Evolutionary conservation across 2,888 invertebrate species (phyloP), one percentile per base, ranked within the genome.

Genomic region (Drosophila seclusa): DNA sequence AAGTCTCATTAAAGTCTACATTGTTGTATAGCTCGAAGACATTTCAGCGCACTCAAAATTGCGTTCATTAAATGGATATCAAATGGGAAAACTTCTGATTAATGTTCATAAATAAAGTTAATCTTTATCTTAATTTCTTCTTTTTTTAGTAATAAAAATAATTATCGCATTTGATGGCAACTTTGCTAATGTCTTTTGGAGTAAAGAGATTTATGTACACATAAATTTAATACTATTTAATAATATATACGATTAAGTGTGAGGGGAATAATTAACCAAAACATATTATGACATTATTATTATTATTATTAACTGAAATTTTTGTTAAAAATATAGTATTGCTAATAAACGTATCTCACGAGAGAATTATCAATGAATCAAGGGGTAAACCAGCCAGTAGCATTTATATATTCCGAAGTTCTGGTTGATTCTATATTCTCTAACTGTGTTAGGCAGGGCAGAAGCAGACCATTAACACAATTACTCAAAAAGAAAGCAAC

Each of bases 1-100:
- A 76, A 59, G 45, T 42, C 38, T 42, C 49, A 73, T 68, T 63
- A 74, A 62, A 38, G 42, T 42, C 45, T 27, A 57, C 62, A 60
- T 52, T 76, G 55, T 63, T 32, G 34, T 13, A 3, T 13, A 24
- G 18, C 16, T 29, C 38, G 49, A 34, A 27, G 40, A 34, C 18
- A 18, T 24, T 34, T 40, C 49, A 45, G 55, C 21, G 61, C 32
- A 57, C 59, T 63, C 40, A 55, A 68, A 60, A 36, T 38, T 34
- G 13, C 24, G 21, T 18, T 13, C 36, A 34, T 63, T 63, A 48
- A 54, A 18, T 31, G n/a, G 40, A 32, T 24, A 42, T 31, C 6
- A 45, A 45, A 45, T 24, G 16, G 16, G 2, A 16, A 24, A 24
- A 8, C 4, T 4, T 4, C 16, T 7, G 16, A 45, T 16, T 16